Base-by-base conservation (phyloP, 2,888 invertebrate genomes). In the Xestobium rufovillosum region DNA sequence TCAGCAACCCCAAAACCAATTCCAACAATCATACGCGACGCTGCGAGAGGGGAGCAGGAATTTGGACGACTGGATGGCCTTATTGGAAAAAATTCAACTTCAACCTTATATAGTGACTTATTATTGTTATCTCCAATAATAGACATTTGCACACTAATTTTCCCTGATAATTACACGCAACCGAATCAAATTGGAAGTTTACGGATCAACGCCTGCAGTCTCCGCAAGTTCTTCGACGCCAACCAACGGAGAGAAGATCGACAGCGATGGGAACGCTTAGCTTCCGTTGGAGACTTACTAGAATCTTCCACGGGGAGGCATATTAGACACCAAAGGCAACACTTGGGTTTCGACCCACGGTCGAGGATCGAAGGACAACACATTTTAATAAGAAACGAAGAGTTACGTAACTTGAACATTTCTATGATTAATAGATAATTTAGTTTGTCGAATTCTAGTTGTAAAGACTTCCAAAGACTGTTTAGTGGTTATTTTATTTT, bases 1-100 rank as follows among this genome's bases (percentile, higher is more conserved):
- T 13, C 60, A 68, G 67, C 66, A 39, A 66, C 63, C 32, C 61
- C 63, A 36, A 60, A 60, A 47, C 66, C 68, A 34, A 60, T 67
- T 43, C 68, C 68, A 29, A 61, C 65, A 27, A 57, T 65, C 49
- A 53, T 67, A 50, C 45, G 61, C 44, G 64, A 65, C 53, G 57
- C 60, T 36, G 57, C 55, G 38, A 50, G 52, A 38, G 46, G 50
- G 41, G 43, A 54, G 39, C 55, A 53, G 47, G 53, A 59, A 52
- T 44, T 56, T 52, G 46, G 56, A 52, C 46, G 53, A 49, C 47
- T 51, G 56, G 45, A 51, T 53, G 49, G 51, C 48, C 41, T 55
- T 53, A 42, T 51, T 56, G 55, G 58, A 55, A 43, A 55, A 54
- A 58, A 59, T 56, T 43, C 60, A 55, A 53, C 57, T 43, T 16